Evolutionary conservation across 2,797 vertebrate genomes (phyloP), one percentile per base, ranked within the genome.

Genomic region (Halcyon smyrnensis): DNA sequence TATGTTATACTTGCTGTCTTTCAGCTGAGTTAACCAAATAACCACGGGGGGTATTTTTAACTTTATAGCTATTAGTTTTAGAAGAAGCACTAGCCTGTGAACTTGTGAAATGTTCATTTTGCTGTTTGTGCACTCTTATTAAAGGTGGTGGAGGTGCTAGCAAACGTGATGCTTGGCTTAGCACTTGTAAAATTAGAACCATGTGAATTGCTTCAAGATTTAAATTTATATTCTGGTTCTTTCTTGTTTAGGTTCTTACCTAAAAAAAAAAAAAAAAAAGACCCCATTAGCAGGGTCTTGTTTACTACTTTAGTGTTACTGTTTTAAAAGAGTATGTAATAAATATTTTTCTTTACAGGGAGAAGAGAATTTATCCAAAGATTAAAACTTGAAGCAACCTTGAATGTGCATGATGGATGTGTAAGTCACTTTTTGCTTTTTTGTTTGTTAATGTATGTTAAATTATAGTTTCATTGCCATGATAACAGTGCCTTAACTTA

Each of bases 311-410:
- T 51, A 79, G 25, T 64, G 28, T 57, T 54, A 62, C 6, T 24
- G 83, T 8, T 95, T 74, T 93, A 27, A 28, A 70, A 94, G 43
- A 77, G 77, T 89, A 51, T 39, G 2, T 91, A 69, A 89, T 84
- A 73, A 36, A 56, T 50, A 60, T 96, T 96, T 98, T 97, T 92
- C 96, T 96, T 97, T 84, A 92, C 98, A 99, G 99, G 99, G 93
- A 99, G 99, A 98, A 99, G 98, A 99, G 99, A 99, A 93, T 99
- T 99, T 98, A 99, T 99, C 97, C 99, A 99, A 98, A 99, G 99
- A 97, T 98, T 99, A 97, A 99, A 99, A 98, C 99, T 99, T 97
- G 99, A 99, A 98, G 98, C 99, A 81, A 99, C 99, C 9, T 98
- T 99, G 97, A 99, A 98, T 98, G 99, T 99, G 51, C 99, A 99